Percentiles rank a stretch among this genome's conserved stretches.
Evolutionary conservation across 2,113 vertebrate genomes (phyloP).

Genomic region (Prochilodus magdalenae): DNA sequence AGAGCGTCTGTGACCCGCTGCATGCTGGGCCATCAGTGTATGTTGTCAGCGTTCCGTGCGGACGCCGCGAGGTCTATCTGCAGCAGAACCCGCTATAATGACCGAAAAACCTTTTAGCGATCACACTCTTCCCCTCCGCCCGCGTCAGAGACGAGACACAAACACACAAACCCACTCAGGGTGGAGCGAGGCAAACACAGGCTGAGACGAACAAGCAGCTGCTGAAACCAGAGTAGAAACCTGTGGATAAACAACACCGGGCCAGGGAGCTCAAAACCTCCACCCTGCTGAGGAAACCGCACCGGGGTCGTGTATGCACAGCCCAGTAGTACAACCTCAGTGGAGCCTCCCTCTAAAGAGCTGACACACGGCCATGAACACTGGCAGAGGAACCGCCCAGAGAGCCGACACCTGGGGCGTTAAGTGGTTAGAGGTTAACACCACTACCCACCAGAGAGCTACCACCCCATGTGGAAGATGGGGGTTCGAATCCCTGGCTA

Average conservation of each 20-base stretch:
- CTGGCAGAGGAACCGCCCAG: too few relatives aligned
- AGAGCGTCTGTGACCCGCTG: slow-evolving; percentile 27
- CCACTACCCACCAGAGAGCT: too few relatives aligned
- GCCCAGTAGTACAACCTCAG: slow-evolving; percentile 3
- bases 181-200: background rate
- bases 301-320: background rate
- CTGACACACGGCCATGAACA: too few relatives aligned
- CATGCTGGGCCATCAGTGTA: slow-evolving; percentile 29
- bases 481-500: too few relatives aligned
- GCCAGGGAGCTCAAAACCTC: background rate
- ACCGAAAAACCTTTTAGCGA: slow-evolving; percentile 31
- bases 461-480: too few relatives aligned
- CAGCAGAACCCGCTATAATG: background rate
- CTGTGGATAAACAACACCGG: background rate
- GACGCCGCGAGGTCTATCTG: background rate
- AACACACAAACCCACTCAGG: background rate
- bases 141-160: background rate
- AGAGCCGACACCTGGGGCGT: too few relatives aligned
- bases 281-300: background rate
- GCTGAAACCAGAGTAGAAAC: background rate
- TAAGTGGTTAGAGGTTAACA: too few relatives aligned
- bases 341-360: too few relatives aligned
- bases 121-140: background rate
- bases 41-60: background rate
- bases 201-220: background rate